Conservation (phyloP, 2,888 invertebrate genomes). For the Taphrorychus bicolor region DNA sequence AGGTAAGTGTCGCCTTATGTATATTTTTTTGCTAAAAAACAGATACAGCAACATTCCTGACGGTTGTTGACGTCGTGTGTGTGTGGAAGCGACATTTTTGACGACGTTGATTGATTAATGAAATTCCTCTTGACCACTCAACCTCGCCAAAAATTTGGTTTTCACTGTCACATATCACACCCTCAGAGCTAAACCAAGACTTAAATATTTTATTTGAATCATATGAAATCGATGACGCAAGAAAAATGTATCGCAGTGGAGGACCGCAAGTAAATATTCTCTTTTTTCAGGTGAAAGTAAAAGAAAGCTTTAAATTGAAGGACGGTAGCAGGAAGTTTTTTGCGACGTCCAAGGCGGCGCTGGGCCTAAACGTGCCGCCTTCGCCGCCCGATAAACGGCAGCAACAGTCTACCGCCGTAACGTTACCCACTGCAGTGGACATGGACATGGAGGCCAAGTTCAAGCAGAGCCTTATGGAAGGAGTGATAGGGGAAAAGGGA, state of each 20-base stretch:
- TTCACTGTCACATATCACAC: too few relatives aligned
- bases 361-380: conserved; percentile 9
- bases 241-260: too few relatives aligned
- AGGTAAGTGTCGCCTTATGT: too few relatives aligned
- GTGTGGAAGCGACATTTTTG: too few relatives aligned
- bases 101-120: too few relatives aligned
- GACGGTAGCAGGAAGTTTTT: conserved; percentile 41
- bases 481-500: conserved; percentile 48
- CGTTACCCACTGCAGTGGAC: conserved; percentile 60
- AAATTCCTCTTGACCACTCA: too few relatives aligned
- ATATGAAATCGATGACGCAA: too few relatives aligned
- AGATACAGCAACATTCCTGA: too few relatives aligned
- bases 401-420: conserved; percentile 43
- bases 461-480: conserved; percentile 66
- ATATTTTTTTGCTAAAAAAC: not conserved
- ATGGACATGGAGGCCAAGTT: conserved; percentile 65
- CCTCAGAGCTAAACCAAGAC: too few relatives aligned
- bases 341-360: conserved; percentile 14
- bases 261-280: not conserved
- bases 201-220: too few relatives aligned
- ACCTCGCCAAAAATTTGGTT: too few relatives aligned
- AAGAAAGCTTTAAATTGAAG: conserved; percentile 56
- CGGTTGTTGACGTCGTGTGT: too few relatives aligned
- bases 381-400: conserved; percentile 22
- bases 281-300: conserved; percentile 49